These are phyloP conservation scores for Brenthis ino DNA, from an alignment of 2,888 invertebrate genomes.

Conservation along the genomic window DNA sequence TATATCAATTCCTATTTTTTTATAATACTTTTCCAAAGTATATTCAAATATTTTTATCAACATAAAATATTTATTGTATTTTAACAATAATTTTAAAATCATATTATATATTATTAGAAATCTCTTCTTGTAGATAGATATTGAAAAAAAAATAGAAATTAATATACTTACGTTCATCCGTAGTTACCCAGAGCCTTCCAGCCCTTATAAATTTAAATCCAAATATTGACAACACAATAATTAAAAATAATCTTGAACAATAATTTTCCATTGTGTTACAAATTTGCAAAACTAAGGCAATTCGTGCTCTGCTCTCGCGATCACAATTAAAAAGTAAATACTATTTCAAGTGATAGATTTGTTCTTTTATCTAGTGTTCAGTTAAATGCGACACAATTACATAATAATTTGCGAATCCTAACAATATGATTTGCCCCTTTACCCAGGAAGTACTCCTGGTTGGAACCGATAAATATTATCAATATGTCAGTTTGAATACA, in stretches of 20 bases:
- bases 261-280: slow-evolving; percentile 6
- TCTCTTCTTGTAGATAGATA: background rate
- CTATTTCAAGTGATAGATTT: background rate
- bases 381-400: slow-evolving; percentile 12
- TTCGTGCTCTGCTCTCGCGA: background rate
- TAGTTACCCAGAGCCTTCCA: slow-evolving; percentile 52
- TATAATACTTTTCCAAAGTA: too few relatives aligned
- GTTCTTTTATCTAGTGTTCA: slow-evolving; percentile 19
- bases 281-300: background rate
- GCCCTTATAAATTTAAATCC: slow-evolving; percentile 29
- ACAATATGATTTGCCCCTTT: slow-evolving; percentile 15
- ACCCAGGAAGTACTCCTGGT: slow-evolving; percentile 31
- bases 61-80: too few relatives aligned
- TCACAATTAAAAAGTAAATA: background rate
- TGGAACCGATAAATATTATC: slow-evolving; percentile 34
- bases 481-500: slow-evolving; percentile 17
- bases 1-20: background rate
- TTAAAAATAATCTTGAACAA: background rate
- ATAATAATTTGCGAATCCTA: slow-evolving; percentile 14
- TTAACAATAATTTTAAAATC: too few relatives aligned
- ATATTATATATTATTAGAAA: background rate
- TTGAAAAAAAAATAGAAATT: background rate
- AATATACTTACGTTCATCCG: slow-evolving; percentile 65
- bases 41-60: too few relatives aligned
- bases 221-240: slow-evolving; percentile 14